phyloP scores from a whole-genome alignment of 2,888 invertebrate genomes.

The Cistogaster globosa region DNA sequence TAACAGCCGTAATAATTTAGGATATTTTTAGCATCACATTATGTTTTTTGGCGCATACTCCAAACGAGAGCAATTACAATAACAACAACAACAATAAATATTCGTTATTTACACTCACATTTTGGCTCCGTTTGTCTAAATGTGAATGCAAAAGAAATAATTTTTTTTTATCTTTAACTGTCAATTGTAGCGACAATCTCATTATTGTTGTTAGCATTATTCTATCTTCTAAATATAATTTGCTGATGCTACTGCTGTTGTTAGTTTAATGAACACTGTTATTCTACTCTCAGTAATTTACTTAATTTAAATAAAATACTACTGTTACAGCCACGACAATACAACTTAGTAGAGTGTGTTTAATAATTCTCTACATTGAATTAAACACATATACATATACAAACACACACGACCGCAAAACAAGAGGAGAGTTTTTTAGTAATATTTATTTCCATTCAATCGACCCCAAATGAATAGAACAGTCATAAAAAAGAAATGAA shows the following conservation, averaged over 20 bases:
- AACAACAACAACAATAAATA: slow-evolving; percentile 35
- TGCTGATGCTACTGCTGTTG: not conserved
- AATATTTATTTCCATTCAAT: slow-evolving; percentile 60
- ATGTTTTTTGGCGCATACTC: slow-evolving; percentile 66
- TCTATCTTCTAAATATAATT: slow-evolving; percentile 10
- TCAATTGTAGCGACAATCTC: slow-evolving; percentile 44
- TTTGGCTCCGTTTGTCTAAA: slow-evolving; percentile 9
- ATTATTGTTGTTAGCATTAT: slow-evolving; percentile 66
- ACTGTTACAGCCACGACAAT: not conserved
- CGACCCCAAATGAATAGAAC: slow-evolving; percentile 33
- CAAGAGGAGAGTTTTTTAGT: slow-evolving; percentile 27
- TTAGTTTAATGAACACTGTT: slow-evolving; percentile 9
- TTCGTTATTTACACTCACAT: slow-evolving; percentile 49
- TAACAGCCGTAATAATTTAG: slow-evolving; percentile 56
- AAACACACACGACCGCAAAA: not conserved
- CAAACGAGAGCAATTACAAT: slow-evolving; percentile 56
- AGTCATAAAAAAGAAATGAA: no score
- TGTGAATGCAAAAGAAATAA: not conserved
- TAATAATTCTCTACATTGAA: slow-evolving; percentile 46
- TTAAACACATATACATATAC: not conserved
- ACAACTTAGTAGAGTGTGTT: slow-evolving; percentile 12
- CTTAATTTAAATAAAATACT: slow-evolving; percentile 28
- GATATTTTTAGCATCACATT: slow-evolving; percentile 63
- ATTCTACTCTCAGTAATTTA: slow-evolving; percentile 59
- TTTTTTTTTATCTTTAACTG: not conserved